Conservation (phyloP, 2,113 vertebrate genomes). For the Panthera leo region DNA sequence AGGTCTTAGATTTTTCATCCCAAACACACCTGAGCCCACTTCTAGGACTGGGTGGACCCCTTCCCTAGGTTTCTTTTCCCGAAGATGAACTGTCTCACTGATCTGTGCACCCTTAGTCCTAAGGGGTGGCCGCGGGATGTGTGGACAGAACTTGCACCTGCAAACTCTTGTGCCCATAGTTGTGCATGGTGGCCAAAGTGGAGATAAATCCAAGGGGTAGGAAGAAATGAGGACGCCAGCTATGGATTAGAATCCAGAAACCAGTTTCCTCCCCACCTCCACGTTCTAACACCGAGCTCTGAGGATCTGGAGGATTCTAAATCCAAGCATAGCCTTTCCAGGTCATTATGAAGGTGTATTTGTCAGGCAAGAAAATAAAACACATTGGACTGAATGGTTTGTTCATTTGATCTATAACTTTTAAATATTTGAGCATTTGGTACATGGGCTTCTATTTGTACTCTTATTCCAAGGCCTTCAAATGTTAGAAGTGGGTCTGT, state of each 20-base stretch:
- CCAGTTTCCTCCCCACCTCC: background rate
- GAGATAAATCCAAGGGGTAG: background rate
- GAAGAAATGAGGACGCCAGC: background rate
- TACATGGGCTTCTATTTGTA: background rate
- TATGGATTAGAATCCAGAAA: background rate
- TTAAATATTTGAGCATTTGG: background rate
- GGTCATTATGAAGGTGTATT: background rate
- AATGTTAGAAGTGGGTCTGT: background rate
- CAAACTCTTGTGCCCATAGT: background rate
- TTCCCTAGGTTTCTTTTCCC: background rate
- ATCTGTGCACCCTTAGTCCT: background rate
- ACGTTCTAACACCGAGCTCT: background rate
- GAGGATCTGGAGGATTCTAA: background rate
- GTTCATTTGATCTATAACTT: background rate
- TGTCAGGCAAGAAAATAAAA: background rate
- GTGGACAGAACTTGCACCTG: background rate
- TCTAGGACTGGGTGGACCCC: background rate
- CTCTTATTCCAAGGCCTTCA: background rate
- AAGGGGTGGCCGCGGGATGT: background rate
- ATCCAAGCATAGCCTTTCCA: background rate
- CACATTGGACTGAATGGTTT: background rate
- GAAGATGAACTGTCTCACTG: background rate
- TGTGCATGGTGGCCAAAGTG: rapidly evolving
- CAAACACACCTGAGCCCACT: background rate
- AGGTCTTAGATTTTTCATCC: background rate